Conservation (phyloP, 1,140 invertebrate genomes). For the Aphidius gifuensis region DNA sequence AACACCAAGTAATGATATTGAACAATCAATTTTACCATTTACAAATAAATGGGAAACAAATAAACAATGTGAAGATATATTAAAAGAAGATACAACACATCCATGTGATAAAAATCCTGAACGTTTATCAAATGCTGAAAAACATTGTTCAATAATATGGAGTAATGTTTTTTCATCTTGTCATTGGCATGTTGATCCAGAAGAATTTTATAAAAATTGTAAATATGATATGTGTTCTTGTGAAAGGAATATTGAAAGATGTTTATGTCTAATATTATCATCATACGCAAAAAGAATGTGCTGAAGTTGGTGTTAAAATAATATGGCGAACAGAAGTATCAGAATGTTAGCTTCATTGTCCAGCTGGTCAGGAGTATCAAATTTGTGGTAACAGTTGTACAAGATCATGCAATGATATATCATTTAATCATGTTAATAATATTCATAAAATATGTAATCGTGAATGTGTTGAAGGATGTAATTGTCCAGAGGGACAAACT, state of each 20-base stretch:
- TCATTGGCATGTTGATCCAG: constrained; percentile 74
- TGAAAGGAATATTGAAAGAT: constrained; percentile 61
- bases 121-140: constrained; percentile 66
- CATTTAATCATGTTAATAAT: constrained; percentile 27
- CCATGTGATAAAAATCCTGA: constrained; percentile 71
- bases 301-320: constrained; percentile 65
- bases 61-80: constrained; percentile 65
- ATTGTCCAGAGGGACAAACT: constrained; percentile 75
- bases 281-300: constrained; percentile 79
- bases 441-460: constrained; percentile 51
- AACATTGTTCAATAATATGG: constrained; percentile 67
- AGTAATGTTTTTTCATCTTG: constrained; percentile 73
- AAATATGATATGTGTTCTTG: constrained; percentile 86
- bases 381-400: constrained; percentile 62
- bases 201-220: constrained; percentile 76
- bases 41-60: constrained; percentile 86
- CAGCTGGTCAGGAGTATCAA: constrained; percentile 74
- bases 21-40: constrained; percentile 71
- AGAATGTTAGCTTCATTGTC: constrained; percentile 76
- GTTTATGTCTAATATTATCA: constrained; percentile 77
- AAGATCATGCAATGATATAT: constrained; percentile 43
- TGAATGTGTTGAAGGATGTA: constrained; percentile 83
- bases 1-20: constrained; percentile 79
- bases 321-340: constrained; percentile 74
- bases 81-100: constrained; percentile 57